Evolutionary conservation across 2,888 invertebrate species (phyloP).

Genomic region (Catocala sponsa): DNA sequence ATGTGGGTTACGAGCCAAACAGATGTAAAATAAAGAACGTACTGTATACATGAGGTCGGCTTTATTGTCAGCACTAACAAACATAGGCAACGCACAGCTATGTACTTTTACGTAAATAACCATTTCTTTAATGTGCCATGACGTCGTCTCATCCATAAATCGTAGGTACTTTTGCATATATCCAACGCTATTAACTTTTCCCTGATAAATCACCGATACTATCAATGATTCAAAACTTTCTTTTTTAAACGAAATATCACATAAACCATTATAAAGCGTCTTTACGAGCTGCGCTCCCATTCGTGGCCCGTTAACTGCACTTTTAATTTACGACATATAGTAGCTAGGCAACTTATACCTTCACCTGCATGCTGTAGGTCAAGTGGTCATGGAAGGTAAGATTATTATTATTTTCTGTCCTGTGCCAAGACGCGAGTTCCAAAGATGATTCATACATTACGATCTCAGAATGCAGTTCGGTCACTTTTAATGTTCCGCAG

Average conservation of each 20-base stretch:
- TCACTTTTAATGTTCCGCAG: constrained; percentile 68
- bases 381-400: constrained; percentile 61
- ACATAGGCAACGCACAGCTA: constrained; percentile 10
- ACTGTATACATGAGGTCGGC: constrained; percentile 4
- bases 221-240: constrained; percentile 41
- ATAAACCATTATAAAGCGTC: constrained; percentile 31
- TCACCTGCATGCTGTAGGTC: constrained; percentile 67
- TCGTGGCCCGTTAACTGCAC: constrained; percentile 50
- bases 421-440: constrained; percentile 74
- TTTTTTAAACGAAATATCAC: constrained; percentile 44
- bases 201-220: constrained; percentile 29
- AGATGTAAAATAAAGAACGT: constrained; percentile 1
- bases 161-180: constrained; percentile 24
- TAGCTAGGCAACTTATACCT: constrained; percentile 58
- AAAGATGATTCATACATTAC: constrained; percentile 77
- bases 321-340: constrained; percentile 61
- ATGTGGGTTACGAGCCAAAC: constrained; percentile 1
- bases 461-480: constrained; percentile 79
- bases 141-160: constrained; percentile 23
- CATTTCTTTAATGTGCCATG: constrained; percentile 27
- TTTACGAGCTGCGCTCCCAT: constrained; percentile 34
- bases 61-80: constrained; percentile 6
- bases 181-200: constrained; percentile 36
- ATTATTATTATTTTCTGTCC: constrained; percentile 68
- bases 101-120: constrained; percentile 23